phyloP scores from a whole-genome alignment of 2,888 invertebrate genomes.

The Pammene aurita region DNA sequence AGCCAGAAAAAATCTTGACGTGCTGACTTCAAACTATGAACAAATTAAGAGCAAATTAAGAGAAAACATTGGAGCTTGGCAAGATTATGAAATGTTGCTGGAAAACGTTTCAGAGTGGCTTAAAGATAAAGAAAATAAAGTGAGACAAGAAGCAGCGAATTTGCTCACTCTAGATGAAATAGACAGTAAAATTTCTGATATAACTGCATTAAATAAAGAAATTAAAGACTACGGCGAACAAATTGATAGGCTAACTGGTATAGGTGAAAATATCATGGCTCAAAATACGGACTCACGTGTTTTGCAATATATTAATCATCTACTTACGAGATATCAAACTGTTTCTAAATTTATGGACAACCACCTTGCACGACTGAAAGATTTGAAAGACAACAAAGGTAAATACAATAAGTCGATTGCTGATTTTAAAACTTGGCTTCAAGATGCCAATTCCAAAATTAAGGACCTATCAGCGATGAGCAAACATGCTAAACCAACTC shows the following conservation, averaged over 20 bases:
- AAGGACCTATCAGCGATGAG: constrained; percentile 88
- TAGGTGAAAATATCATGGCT: constrained; percentile 88
- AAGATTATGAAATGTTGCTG: constrained; percentile 89
- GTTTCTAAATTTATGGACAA: constrained; percentile 87
- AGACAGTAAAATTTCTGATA: constrained; percentile 87
- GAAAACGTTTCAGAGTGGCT: constrained; percentile 90
- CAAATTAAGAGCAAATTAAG: constrained; percentile 87
- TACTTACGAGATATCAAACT: constrained; percentile 89
- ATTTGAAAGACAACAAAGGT: constrained; percentile 87
- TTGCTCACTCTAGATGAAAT: constrained; percentile 87
- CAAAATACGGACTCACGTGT: constrained; percentile 93
- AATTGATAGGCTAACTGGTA: constrained; percentile 85
- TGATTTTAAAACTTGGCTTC: constrained; percentile 91
- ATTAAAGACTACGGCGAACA: constrained; percentile 86
- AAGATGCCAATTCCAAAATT: constrained; percentile 89
- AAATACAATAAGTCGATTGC: constrained; percentile 86
- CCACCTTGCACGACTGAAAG: constrained; percentile 88
- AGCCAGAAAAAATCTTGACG: constrained; percentile 87
- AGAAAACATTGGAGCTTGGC: constrained; percentile 89
- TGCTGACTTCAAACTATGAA: constrained; percentile 86
- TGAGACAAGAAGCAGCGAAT: constrained; percentile 88
- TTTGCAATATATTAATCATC: constrained; percentile 90
- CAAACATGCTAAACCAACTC: constrained; percentile 89
- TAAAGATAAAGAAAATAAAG: constrained; percentile 89
- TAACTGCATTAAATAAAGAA: constrained; percentile 84